Conservation (phyloP, 2,797 vertebrate genomes). For the Distichodus sexfasciatus region DNA sequence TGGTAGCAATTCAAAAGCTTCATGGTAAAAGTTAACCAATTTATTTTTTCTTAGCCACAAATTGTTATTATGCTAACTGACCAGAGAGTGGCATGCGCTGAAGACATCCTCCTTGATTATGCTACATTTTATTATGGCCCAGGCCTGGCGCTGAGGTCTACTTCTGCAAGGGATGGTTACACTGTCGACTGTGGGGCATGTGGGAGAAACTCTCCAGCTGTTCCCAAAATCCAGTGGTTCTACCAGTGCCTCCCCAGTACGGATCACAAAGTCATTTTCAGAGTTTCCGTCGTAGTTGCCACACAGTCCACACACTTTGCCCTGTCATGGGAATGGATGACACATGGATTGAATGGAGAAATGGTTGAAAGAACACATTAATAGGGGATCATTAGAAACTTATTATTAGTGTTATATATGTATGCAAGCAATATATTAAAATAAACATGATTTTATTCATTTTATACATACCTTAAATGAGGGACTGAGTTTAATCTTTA, state of each 20-base stretch:
- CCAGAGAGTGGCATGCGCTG: constrained; percentile 77
- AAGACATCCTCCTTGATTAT: constrained; percentile 80
- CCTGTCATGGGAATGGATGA: constrained; percentile 60
- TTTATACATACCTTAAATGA: constrained; percentile 77
- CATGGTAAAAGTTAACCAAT: no score
- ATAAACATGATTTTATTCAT: no score
- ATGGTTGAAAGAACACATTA: not conserved
- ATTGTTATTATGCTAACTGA: no score
- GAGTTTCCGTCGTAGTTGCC: constrained; percentile 85
- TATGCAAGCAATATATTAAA: no score
- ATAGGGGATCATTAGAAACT: not conserved
- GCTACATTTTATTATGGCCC: constrained; percentile 84
- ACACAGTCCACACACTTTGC: constrained; percentile 84
- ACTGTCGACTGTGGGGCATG: constrained; percentile 65
- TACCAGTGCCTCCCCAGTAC: constrained; percentile 72
- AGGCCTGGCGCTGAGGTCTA: constrained; percentile 77
- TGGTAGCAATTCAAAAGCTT: no score
- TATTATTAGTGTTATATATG: no score
- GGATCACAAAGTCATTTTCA: constrained; percentile 83
- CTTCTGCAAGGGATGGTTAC: constrained; percentile 66
- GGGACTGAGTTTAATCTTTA: constrained; percentile 83
- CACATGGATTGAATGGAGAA: not conserved
- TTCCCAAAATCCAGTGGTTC: constrained; percentile 79
- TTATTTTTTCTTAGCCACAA: no score
- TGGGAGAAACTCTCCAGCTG: constrained; percentile 80